phyloP scores from a whole-genome alignment of 1,140 invertebrate genomes.

The Campoletis sonorensis region DNA sequence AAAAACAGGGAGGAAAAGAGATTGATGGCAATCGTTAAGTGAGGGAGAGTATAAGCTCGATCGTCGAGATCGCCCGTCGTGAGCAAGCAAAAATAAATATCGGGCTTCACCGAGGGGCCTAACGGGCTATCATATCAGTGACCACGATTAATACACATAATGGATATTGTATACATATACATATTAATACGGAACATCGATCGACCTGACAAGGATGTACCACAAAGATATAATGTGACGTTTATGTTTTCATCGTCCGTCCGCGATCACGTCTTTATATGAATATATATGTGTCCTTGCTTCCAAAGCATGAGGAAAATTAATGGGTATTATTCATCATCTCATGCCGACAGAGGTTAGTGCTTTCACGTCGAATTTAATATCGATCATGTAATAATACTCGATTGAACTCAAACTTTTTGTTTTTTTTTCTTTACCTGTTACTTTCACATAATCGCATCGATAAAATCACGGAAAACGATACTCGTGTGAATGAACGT shows the following conservation, averaged over 20 bases:
- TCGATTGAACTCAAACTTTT: not conserved
- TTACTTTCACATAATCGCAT: not conserved
- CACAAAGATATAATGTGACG: conserved; percentile 48
- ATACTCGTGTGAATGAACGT: not conserved
- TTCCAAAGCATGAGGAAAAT: conserved; percentile 3
- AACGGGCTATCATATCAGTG: conserved; percentile 35
- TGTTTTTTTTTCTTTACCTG: too few species aligned
- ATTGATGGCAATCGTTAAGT: conserved; percentile 49
- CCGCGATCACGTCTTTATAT: conserved; percentile 6
- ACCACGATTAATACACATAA: conserved; percentile 4
- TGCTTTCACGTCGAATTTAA: not conserved
- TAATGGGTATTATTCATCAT: conserved; percentile 38
- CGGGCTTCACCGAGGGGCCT: conserved; percentile 11
- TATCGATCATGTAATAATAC: not conserved
- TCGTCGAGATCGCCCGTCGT: conserved; percentile 35
- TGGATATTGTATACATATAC: not conserved
- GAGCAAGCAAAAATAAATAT: conserved; percentile 46
- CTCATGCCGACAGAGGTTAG: not conserved
- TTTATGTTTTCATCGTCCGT: conserved; percentile 43
- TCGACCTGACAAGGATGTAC: conserved; percentile 29
- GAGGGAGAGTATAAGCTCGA: conserved; percentile 1
- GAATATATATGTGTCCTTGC: not conserved
- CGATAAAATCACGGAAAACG: not conserved
- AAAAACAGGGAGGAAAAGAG: not conserved
- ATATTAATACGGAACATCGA: conserved; percentile 36